Percentiles rank a stretch among this genome's conserved stretches.
Evolutionary conservation across 2,113 vertebrate species (phyloP).

Genomic region (Protomyctophum bolini): DNA sequence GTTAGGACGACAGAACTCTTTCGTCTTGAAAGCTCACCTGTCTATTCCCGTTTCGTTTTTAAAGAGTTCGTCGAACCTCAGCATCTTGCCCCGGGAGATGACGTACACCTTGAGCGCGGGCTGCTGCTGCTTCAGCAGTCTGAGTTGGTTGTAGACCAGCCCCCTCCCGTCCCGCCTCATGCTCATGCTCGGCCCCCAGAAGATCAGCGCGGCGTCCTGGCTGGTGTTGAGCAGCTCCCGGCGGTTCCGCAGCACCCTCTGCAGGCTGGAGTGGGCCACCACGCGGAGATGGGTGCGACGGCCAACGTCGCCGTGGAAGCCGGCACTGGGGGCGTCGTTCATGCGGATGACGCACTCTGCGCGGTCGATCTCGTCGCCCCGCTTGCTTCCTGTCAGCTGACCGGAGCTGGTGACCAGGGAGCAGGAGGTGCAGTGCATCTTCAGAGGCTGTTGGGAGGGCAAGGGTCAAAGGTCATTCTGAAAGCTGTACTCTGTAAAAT

Average conservation of each 20-base stretch:
- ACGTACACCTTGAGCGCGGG: constrained; percentile 86
- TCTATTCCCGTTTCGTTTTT: constrained; percentile 92
- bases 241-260: constrained; percentile 84
- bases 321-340: constrained; percentile 87
- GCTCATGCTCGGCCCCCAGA: constrained; percentile 93
- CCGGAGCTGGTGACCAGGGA: constrained; percentile 91
- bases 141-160: constrained; percentile 87
- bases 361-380: constrained; percentile 83
- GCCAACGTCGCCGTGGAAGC: constrained; percentile 84
- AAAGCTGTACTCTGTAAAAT: not conserved
- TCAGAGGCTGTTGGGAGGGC: constrained; percentile 78
- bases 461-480: constrained; percentile 23
- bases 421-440: constrained; percentile 87
- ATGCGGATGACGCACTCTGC: constrained; percentile 91
- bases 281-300: constrained; percentile 86
- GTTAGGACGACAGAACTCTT: too few species aligned
- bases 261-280: constrained; percentile 91
- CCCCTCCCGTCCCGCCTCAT: constrained; percentile 92
- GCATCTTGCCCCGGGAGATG: constrained; percentile 90
- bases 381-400: constrained; percentile 81
- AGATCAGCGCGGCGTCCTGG: constrained; percentile 89
- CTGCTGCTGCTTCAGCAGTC: constrained; percentile 85
- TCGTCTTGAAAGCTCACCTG: constrained; percentile 75
- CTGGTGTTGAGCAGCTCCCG: constrained; percentile 87
- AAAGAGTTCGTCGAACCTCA: constrained; percentile 90